Evolutionary conservation across 1,140 invertebrate genomes (phyloP), one percentile per base, ranked within the genome.

Genomic region (Reticulitermes speratus): DNA sequence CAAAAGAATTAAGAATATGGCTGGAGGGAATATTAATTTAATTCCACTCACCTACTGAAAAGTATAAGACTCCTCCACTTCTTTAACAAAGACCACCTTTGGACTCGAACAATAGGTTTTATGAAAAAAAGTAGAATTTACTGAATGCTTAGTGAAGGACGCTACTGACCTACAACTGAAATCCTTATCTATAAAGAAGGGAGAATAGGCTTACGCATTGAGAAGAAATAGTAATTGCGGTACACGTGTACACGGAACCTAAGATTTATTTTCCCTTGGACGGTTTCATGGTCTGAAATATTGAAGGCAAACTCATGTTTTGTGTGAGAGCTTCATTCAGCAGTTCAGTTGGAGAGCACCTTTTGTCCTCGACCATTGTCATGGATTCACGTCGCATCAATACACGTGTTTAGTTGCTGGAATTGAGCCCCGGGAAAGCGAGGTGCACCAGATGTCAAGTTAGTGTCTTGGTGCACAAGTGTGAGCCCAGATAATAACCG

Each of bases 221-320:
- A 14, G 65, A 30, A 65, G 65, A 75, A 75, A 75, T 8, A 30
- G 65, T 75, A 0, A 75, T 75, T 75, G 7, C n/a, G 14, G n/a
- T 30, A 75, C 25, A 30, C n/a, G 25, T 11, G 65, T 25, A 19
- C 19, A 30, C 1, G 65, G n/a, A 30, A 75, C 65, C 65, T 30
- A 25, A 75, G 25, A 30, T 75, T 75, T 75, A 8, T 30, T 75
- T 75, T 30, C 25, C 25, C 65, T 55, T 55, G 14, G 19, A 55
- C 52, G 19, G 52, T 19, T 75, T 25, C 65, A 30, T 30, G n/a
- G n/a, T 30, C 65, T 75, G 25, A 75, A 75, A 75, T 75, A 75
- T 75, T 75, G 65, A 75, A 25, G n/a, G 65, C 65, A 75, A 75
- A 75, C 65, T 30, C n/a, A 30, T 30, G 65, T 75, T 75, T 75